These are phyloP conservation scores for Gymnoscopelus microlampas DNA, from an alignment of 2,797 vertebrate genomes.

Conservation along the genomic window DNA sequence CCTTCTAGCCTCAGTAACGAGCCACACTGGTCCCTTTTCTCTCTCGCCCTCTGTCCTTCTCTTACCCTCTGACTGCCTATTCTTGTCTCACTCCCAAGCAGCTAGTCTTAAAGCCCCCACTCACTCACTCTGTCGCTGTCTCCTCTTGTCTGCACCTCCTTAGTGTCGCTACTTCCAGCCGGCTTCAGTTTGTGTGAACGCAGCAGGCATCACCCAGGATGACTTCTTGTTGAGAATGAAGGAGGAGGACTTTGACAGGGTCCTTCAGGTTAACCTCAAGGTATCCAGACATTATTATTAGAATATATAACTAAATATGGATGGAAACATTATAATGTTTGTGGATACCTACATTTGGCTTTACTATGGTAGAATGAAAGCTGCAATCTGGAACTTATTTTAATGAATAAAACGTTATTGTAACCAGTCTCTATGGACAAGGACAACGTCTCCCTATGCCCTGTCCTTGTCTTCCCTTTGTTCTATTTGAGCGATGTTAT, in stretches of 20 bases:
- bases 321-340: background rate
- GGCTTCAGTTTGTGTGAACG: slow-evolving; percentile 86
- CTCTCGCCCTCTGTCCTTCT: slow-evolving; percentile 71
- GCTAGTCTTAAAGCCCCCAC: background rate
- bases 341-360: too few relatives aligned
- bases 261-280: slow-evolving; percentile 89
- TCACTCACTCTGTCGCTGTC: too few relatives aligned
- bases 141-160: slow-evolving; percentile 4
- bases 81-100: background rate
- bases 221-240: slow-evolving; percentile 86
- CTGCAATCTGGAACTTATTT: too few relatives aligned
- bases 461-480: too few relatives aligned
- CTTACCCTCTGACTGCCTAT: background rate
- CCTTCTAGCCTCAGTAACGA: background rate
- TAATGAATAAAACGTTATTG: too few relatives aligned
- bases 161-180: slow-evolving; percentile 85
- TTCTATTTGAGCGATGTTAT: too few relatives aligned
- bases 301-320: too few relatives aligned
- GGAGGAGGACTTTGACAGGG: slow-evolving; percentile 85
- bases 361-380: too few relatives aligned
- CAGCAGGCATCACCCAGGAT: slow-evolving; percentile 88
- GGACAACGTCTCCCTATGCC: too few relatives aligned
- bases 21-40: background rate
- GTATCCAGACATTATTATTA: slow-evolving; percentile 57
- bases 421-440: too few relatives aligned